These are phyloP conservation scores for Brachionus sp. DNA, from an alignment of 1,140 invertebrate species.

Conservation along the genomic window DNA sequence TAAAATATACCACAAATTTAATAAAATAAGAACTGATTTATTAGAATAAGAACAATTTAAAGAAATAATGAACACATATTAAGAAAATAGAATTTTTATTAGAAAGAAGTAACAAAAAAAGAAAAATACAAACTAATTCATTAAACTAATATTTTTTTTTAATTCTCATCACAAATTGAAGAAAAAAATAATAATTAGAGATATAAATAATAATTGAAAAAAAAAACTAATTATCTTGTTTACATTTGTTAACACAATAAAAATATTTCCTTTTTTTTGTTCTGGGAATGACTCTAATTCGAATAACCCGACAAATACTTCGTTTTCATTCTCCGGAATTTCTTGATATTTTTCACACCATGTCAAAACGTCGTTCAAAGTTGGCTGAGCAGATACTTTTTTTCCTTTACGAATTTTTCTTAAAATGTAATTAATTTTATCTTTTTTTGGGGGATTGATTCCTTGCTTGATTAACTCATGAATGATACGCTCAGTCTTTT, in stretches of 20 bases:
- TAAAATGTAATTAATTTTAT: neutral
- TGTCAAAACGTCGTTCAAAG: neutral
- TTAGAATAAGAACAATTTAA: neutral
- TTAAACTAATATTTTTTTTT: too few species aligned
- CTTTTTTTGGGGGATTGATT: neutral
- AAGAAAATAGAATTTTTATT: conserved; percentile 1
- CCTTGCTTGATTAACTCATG: neutral
- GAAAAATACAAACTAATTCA: too few species aligned
- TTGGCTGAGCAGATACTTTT: neutral
- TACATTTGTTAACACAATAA: too few species aligned
- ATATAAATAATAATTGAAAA: neutral
- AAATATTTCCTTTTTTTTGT: neutral
- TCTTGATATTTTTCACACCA: neutral
- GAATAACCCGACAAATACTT: neutral
- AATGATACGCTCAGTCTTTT: neutral
- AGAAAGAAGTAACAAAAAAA: neutral
- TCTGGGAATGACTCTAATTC: neutral
- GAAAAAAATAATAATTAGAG: too few species aligned
- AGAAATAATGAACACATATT: conserved; percentile 5
- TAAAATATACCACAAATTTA: neutral
- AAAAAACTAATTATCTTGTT: neutral
- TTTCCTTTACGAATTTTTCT: neutral
- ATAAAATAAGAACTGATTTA: neutral
- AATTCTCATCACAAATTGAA: too few species aligned
- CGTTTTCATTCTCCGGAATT: neutral